Conservation (phyloP, 2,113 vertebrate genomes). For the Oophaga pumilio region DNA sequence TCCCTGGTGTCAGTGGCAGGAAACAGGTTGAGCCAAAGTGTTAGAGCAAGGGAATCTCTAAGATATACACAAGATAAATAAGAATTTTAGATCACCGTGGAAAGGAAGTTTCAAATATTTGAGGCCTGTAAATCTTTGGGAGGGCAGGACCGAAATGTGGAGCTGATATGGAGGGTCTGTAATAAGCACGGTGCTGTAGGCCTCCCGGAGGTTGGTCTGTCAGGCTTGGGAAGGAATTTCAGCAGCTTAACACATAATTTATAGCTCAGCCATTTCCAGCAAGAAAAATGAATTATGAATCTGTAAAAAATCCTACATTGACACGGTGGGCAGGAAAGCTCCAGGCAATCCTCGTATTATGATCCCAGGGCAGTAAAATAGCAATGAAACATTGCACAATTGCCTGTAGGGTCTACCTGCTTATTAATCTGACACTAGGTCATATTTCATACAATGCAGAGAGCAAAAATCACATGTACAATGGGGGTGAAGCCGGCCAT, state of each 20-base stretch:
- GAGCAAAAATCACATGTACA: not conserved
- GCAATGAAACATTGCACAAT: not conserved
- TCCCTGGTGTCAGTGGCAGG: constrained; percentile 48
- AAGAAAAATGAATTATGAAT: constrained; percentile 46
- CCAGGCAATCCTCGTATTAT: constrained; percentile 24
- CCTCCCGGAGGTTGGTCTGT: constrained; percentile 20
- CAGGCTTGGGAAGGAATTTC: constrained; percentile 45
- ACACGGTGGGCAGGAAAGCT: constrained; percentile 31
- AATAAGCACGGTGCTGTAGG: constrained; percentile 2
- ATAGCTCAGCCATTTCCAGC: constrained; percentile 26
- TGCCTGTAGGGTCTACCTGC: constrained; percentile 8
- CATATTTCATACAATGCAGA: not conserved
- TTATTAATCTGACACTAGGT: constrained; percentile 9
- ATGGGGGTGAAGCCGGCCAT: not conserved
- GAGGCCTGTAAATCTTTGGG: constrained; percentile 32
- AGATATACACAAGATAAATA: constrained; percentile 49
- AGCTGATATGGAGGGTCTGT: not conserved
- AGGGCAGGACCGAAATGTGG: constrained; percentile 46
- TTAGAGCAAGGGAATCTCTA: constrained; percentile 46
- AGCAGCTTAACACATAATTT: constrained; percentile 55
- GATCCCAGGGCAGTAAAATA: not conserved
- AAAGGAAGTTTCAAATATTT: constrained; percentile 48
- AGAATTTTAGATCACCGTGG: constrained; percentile 25
- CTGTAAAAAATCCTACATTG: constrained; percentile 22
- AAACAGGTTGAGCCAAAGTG: constrained; percentile 50